Conservation (phyloP, 92 coral and sea anemone genomes). For the Porites cylindrica region DNA sequence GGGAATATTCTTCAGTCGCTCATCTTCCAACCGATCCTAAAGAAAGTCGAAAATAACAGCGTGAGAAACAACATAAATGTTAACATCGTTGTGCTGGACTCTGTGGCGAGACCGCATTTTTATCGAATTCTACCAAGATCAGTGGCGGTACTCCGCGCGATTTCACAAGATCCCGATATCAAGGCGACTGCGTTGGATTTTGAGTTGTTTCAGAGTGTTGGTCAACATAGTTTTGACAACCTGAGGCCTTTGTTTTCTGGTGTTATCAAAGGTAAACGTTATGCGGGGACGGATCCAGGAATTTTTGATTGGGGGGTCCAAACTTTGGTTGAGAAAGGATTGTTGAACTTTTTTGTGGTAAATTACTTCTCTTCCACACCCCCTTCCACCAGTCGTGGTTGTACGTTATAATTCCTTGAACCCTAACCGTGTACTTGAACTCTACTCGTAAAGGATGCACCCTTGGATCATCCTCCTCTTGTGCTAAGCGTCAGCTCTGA, state of each 20-base stretch:
- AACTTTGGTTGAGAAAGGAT: no score
- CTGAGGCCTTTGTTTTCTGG: conserved; percentile 79
- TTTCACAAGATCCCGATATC: conserved; percentile 34
- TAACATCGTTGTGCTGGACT: conserved; percentile 72
- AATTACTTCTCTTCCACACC: no score
- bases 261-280: conserved; percentile 55
- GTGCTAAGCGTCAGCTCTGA: no score
- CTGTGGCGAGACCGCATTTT: conserved; percentile 77
- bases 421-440: no score
- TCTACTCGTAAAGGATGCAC: no score
- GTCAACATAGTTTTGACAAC: conserved; percentile 81
- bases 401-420: no score
- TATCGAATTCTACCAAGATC: conserved; percentile 71
- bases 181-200: conserved; percentile 74
- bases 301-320: no score
- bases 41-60: background rate
- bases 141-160: conserved; percentile 59
- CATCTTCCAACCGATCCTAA: background rate
- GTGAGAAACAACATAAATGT: conserved; percentile 35
- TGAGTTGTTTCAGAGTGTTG: conserved; percentile 70
- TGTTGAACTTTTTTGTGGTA: no score
- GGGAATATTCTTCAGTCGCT: no score
- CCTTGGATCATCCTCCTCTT: no score
- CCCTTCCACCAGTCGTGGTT: no score
- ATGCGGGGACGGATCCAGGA: no score